Base-by-base conservation (phyloP, 2,113 vertebrate genomes). In the Strix uralensis region DNA sequence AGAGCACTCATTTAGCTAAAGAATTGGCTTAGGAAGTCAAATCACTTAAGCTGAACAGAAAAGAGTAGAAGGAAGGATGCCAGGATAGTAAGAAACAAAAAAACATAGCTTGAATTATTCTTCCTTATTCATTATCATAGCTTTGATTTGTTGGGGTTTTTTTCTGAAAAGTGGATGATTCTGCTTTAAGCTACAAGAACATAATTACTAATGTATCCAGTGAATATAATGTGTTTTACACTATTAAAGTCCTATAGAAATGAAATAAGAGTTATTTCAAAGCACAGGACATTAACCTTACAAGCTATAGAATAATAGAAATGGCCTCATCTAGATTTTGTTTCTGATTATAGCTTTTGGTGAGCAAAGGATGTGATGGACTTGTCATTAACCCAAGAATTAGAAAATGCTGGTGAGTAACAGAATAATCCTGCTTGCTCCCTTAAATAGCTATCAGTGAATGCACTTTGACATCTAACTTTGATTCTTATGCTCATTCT, bases 81-180 rank as follows among this genome's bases (percentile, higher is more conserved):
- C 69, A 96, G 57, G 59, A 9, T 57, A 96, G n/a, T 72, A 94
- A 92, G 85, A 74, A 94, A 94, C 52, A 85, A 73, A 90, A 90
- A 90, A 73, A 3, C 4, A 6, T 69, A 85, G 40, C 30, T 91
- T 88, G 67, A 81, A 62, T 80, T 94, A 44, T 49, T 52, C 9
- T 90, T 83, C 65, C 6, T 81, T 91, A 57, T 82, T 96, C 77
- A 69, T 84, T 94, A 75, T 75, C 46, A 54, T 14, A 49, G 49
- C 69, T 90, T 95, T 92, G 38, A 72, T 81, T 88, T 92, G 70
- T 8, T 54, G 5, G 15, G 21, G 2, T 5, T 0, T 10, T 88
- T 71, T 58, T 15, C 52, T 62, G n/a, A 75, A 62, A 81, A 90
- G 42, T 30, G 8, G 20, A 66, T 83, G 23, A 84, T 81, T 81